A percentile compares a stretch with the other conserved stretches of the same genome.
These are phyloP conservation scores for Dendropsophus ebraccatus DNA, from an alignment of 2,113 vertebrate species.

Conservation along the genomic window DNA sequence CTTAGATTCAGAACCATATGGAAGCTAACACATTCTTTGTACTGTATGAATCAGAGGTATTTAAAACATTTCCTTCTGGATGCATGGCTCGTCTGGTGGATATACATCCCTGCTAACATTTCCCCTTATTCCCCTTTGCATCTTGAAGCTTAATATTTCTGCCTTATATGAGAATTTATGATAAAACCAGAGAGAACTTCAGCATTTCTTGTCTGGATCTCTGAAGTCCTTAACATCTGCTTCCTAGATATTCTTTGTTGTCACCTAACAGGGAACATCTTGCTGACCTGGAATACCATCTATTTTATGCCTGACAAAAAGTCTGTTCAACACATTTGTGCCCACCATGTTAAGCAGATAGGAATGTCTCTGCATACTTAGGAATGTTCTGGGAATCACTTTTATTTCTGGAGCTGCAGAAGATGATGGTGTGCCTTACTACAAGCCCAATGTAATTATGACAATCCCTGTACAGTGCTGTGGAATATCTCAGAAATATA, in stretches of 20 bases:
- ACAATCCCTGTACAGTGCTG: no score
- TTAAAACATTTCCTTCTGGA: not conserved
- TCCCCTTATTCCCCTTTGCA: not conserved
- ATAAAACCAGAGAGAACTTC: not conserved
- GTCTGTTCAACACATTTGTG: not conserved
- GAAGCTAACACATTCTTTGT: not conserved
- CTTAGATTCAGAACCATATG: slow-evolving; percentile 1
- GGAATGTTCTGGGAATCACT: not conserved
- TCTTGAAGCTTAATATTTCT: not conserved
- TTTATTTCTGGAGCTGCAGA: not conserved
- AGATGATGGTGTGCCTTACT: not conserved
- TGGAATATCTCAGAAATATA: no score
- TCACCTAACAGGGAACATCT: not conserved
- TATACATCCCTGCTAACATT: not conserved
- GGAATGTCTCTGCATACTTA: not conserved
- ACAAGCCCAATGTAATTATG: no score
- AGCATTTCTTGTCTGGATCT: not conserved
- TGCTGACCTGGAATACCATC: not conserved
- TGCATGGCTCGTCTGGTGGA: not conserved
- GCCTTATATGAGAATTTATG: not conserved
- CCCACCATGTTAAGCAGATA: not conserved
- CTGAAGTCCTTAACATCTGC: not conserved
- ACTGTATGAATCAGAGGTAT: not conserved
- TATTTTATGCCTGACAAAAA: not conserved
- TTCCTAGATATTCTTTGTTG: not conserved